A percentile compares a stretch with the other conserved stretches of the same genome.
These are phyloP conservation scores for Ficedula albicollis DNA, from an alignment of 2,797 vertebrate species.

Conservation along the genomic window DNA sequence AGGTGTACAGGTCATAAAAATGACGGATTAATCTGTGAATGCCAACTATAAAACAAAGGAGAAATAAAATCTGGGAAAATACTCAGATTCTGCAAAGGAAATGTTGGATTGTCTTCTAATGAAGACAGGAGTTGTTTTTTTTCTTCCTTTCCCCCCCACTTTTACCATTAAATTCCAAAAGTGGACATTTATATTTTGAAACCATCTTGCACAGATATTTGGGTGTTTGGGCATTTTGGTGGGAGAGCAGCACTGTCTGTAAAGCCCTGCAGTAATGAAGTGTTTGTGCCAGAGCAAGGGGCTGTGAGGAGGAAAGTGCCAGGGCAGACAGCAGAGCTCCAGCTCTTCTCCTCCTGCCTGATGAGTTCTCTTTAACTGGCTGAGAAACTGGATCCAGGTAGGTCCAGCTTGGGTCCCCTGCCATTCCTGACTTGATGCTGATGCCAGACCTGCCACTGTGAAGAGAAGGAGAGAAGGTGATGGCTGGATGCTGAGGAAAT, in stretches of 20 bases:
- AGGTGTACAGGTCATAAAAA: not conserved
- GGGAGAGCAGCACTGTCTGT: not conserved
- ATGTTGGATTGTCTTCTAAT: not conserved
- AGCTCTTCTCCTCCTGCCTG: not conserved
- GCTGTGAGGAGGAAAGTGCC: not conserved
- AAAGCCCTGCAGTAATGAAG: not conserved
- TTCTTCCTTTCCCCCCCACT: accelerated
- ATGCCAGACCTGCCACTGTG: not conserved
- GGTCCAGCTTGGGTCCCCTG: not conserved
- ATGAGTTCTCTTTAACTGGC: not conserved
- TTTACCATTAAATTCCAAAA: not conserved
- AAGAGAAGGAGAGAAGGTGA: not conserved
- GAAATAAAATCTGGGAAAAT: not conserved
- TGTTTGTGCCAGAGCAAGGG: not conserved
- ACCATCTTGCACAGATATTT: not conserved
- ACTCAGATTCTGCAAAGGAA: not conserved
- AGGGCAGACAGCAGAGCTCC: not conserved
- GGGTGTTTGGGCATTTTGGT: not conserved
- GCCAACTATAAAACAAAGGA: not conserved
- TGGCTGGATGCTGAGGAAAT: not conserved
- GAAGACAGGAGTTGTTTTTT: too few relatives aligned
- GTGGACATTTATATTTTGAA: not conserved
- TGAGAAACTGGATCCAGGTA: not conserved
- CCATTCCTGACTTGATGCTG: not conserved
- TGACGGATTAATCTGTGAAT: not conserved